Evolutionary conservation across 2,113 vertebrate species (phyloP), one percentile per base, ranked within the genome.

Genomic region (Varanus salvator): DNA sequence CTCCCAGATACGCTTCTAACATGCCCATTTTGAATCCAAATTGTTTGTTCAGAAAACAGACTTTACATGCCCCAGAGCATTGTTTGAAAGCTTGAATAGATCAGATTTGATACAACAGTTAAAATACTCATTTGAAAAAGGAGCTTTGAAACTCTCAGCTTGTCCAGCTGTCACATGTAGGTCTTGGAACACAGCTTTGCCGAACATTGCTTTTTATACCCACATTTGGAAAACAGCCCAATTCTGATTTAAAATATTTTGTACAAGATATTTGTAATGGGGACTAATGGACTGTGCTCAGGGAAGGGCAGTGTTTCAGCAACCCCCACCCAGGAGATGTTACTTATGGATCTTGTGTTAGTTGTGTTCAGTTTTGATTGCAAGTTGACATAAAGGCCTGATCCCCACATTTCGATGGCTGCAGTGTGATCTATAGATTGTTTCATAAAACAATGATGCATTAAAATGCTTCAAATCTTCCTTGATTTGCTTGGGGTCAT

Each of bases 11-110:
- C 92, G 76, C 85, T 54, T 78, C 90, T 86, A 94, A 92, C 92
- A 95, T 93, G 82, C 57, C 89, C 29, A 89, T 95, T 96, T 93
- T 90, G 89, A 94, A 90, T 21, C 85, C 89, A 95, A 94, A 95
- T 93, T 92, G 92, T 91, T 92, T 91, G 71, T 92, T 94, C 89
- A 94, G 91, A 95, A 96, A 93, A 91, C 68, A 91, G 85, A 74
- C 89, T 95, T 93, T 93, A 93, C 85, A 83, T 89, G 48, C 3
- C n/a, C 92, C 27, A 60, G 83, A 90, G 92, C 87, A 93, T 96
- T 95, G 78, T 84, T 90, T 94, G 80, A 91, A 94, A 93, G 91
- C 6, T 19, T 75, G 15, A 80, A 34, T 50, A 93, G 71, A 93
- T 85, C 1, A 72, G 11, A 54, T 90, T 72, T 81, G 84, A 19